These are phyloP conservation scores for Mythimna impura DNA, from an alignment of 2,888 invertebrate genomes.

Conservation along the genomic window DNA sequence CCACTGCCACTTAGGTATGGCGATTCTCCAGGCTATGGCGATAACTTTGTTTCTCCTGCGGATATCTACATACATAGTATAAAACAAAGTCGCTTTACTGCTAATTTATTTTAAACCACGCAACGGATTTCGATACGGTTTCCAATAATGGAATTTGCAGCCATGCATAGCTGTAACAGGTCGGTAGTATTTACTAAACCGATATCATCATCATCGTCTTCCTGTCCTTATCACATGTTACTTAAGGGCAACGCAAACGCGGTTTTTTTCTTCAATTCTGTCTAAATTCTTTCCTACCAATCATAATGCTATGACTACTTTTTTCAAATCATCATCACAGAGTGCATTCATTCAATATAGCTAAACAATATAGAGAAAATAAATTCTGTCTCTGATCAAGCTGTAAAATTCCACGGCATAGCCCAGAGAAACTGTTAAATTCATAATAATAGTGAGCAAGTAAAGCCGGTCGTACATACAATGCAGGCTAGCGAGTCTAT, in stretches of 20 bases:
- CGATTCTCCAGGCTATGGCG: too few species aligned
- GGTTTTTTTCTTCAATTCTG: neutral
- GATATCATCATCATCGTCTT: too few species aligned
- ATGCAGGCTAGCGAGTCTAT: slow-evolving; percentile 40
- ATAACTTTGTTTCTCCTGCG: too few species aligned
- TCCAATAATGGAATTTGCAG: too few species aligned
- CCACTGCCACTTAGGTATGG: too few species aligned
- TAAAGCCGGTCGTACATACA: slow-evolving; percentile 38
- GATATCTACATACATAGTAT: too few species aligned
- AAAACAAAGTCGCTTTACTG: too few species aligned
- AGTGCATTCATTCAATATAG: neutral
- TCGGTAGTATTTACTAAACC: too few species aligned
- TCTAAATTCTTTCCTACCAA: neutral
- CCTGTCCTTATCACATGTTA: neutral
- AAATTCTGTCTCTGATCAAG: neutral
- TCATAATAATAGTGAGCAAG: slow-evolving; percentile 18
- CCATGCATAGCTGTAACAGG: too few species aligned
- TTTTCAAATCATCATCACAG: neutral
- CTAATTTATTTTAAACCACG: too few species aligned
- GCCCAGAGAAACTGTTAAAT: slow-evolving; percentile 36
- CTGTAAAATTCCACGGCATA: neutral
- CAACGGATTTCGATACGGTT: too few species aligned
- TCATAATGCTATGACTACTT: too few species aligned
- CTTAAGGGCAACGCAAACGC: neutral
- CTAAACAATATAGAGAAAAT: neutral